Evolutionary conservation across 2,888 invertebrate species (phyloP), one percentile per base, ranked within the genome.

Genomic region (Cyrtodaria siliqua): DNA sequence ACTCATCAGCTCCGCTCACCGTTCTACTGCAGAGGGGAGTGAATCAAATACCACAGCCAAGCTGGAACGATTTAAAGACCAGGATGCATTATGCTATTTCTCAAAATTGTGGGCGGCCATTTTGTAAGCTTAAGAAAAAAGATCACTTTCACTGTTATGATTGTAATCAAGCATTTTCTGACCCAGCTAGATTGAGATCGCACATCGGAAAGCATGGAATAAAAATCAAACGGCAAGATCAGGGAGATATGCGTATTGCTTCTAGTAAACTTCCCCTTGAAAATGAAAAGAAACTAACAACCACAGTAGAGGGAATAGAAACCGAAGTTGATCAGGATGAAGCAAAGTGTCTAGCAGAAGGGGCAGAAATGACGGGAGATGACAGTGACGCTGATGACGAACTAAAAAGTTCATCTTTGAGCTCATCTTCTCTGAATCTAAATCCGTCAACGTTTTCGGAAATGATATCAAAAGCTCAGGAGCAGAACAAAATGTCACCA

Each of bases 161-260:
- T 57, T 96, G 96, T 93, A 96, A 96, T 92, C 96, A 96, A 93
- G 96, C 96, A 0, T 96, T 96, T 91, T 95, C 96, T n/a, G 96
- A 96, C 86, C 92, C 95, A 61, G 95, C 95, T 69, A 94, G 95
- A 64, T 93, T 96, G 52, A 94, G 95, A 29, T 94, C 95, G 0
- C 96, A 96, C 92, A 95, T 96, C 40, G 94, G 95, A 18, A 96
- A 96, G 89, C 96, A 96, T 91, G 91, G 92, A 0, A 73, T 90
- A 69, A 90, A 85, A 72, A 86, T 90, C 23, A 83, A 83, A 24
- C 77, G 83, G 44, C 47, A 29, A 49, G 83, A 85, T 26, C 57
- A 56, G 33, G 50, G 27, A 20, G 64, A 66, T 44, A 20, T 73
- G n/a, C 64, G 44, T 8, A 20, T 56, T 8, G 40, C 50, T 24